These are phyloP conservation scores for Heloderma charlesbogerti DNA, from an alignment of 2,113 vertebrate genomes.

Conservation along the genomic window DNA sequence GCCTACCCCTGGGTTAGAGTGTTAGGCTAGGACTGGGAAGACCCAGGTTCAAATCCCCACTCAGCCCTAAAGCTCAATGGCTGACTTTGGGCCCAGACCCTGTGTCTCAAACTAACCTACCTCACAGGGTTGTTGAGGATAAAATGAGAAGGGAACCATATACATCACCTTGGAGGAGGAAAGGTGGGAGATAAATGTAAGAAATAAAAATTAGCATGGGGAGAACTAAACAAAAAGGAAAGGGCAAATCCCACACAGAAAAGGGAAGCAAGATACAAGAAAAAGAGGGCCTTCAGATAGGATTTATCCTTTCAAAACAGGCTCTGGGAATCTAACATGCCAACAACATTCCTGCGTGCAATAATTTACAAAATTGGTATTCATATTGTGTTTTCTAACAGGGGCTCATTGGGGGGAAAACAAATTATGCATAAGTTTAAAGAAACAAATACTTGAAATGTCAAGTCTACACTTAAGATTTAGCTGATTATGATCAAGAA, in stretches of 20 bases:
- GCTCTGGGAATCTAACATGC: not conserved
- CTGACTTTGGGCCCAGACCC: too few relatives aligned
- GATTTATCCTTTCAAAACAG: not conserved
- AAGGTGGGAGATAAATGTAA: too few relatives aligned
- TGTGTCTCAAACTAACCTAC: too few relatives aligned
- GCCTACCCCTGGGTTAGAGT: too few relatives aligned
- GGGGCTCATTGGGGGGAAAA: not conserved
- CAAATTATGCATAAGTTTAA: not conserved
- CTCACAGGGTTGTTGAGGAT: too few relatives aligned
- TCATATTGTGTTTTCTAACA: not conserved
- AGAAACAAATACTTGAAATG: not conserved
- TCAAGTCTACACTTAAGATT: not conserved
- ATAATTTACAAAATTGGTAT: not conserved
- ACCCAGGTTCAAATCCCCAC: not conserved
- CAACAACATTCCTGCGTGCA: not conserved
- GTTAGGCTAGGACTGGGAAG: not conserved
- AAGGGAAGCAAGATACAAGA: not conserved
- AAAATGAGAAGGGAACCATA: too few relatives aligned
- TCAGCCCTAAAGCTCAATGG: not conserved
- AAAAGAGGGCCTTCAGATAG: not conserved
- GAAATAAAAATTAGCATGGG: not conserved
- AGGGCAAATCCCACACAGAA: not conserved
- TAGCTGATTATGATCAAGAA: not conserved
- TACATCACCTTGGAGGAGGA: too few relatives aligned
- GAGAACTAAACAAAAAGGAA: not conserved